phyloP scores from a whole-genome alignment of 2,113 vertebrate species.

The Thalassarche chlororhynchos region DNA sequence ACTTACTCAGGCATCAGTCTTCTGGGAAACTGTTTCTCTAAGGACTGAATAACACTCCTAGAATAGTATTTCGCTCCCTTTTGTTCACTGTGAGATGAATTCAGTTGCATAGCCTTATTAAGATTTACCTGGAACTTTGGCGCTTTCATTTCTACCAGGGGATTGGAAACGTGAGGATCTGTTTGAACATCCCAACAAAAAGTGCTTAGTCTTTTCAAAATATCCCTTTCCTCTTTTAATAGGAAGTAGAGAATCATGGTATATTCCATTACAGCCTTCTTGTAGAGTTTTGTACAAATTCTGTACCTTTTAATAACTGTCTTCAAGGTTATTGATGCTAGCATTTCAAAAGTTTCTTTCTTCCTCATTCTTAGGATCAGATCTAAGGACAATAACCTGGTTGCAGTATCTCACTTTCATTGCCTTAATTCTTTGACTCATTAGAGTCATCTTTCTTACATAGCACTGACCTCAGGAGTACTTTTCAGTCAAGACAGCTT shows the following conservation, averaged over 20 bases:
- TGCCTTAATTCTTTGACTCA: neutral
- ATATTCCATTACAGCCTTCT: neutral
- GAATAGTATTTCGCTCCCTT: neutral
- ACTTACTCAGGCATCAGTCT: neutral
- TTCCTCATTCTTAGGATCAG: neutral
- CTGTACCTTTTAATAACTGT: neutral
- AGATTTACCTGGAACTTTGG: neutral
- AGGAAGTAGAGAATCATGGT: neutral
- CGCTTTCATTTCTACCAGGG: neutral
- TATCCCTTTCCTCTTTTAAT: neutral
- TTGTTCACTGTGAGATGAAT: neutral
- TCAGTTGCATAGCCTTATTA: neutral
- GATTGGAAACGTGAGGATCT: neutral
- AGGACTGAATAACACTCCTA: neutral
- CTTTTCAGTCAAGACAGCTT: neutral
- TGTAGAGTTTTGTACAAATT: neutral
- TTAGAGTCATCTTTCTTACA: neutral
- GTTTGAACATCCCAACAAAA: neutral
- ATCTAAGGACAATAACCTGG: neutral
- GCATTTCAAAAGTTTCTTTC: neutral
- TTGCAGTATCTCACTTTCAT: neutral
- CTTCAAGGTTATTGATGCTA: neutral
- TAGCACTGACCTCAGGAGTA: neutral
- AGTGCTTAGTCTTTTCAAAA: neutral
- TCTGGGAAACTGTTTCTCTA: neutral